Evolutionary conservation across 2,797 vertebrate genomes (phyloP).

Genomic region (Chelon auratus): DNA sequence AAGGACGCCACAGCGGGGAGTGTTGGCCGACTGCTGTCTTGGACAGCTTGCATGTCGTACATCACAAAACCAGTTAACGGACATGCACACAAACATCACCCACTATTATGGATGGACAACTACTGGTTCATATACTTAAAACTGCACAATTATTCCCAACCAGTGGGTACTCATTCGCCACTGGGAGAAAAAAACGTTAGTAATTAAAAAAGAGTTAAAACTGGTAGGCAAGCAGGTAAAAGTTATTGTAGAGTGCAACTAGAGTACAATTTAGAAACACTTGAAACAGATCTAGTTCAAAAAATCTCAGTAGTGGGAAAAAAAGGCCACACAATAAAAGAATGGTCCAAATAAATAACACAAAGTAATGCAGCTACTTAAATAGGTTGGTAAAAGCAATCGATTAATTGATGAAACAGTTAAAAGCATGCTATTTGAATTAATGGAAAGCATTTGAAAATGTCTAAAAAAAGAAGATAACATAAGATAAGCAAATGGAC

Average conservation of each 20-base stretch:
- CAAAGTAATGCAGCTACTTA: neutral
- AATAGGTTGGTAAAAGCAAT: too few relatives aligned
- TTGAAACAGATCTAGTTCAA: too few relatives aligned
- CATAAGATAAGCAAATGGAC: too few relatives aligned
- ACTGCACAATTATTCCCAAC: neutral
- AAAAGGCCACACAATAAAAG: neutral
- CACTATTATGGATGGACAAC: constrained; percentile 5
- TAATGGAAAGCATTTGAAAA: neutral
- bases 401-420: neutral
- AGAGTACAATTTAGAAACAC: too few relatives aligned
- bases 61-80: constrained; percentile 55
- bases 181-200: neutral
- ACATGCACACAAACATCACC: constrained; percentile 30
- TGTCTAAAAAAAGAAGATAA: too few relatives aligned
- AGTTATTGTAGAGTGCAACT: neutral
- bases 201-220: neutral
- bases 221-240: neutral
- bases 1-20: constrained; percentile 59
- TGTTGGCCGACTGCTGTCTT: constrained; percentile 73
- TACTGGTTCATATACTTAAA: neutral
- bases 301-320: neutral
- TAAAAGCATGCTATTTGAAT: neutral
- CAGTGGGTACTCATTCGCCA: neutral
- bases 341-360: neutral
- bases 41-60: constrained; percentile 76